Conservation (phyloP, 2,113 vertebrate species). For the Gasterosteus nipponicus region DNA sequence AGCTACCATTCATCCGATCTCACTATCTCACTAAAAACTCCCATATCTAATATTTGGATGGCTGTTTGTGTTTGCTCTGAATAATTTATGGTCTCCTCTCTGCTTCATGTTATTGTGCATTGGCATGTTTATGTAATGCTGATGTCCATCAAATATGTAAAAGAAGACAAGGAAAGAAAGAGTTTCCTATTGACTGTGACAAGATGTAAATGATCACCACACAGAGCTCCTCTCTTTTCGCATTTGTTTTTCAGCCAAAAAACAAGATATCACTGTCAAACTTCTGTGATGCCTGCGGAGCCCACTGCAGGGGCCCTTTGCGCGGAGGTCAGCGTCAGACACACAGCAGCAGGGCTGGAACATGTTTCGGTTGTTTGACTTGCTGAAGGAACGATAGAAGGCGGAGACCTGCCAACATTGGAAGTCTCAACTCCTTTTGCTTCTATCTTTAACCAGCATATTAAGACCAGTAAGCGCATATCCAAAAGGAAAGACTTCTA, state of each 20-base stretch:
- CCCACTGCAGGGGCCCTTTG: not conserved
- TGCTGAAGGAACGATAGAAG: slow-evolving; percentile 3
- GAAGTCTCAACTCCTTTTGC: slow-evolving; percentile 6
- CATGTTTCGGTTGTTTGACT: not conserved
- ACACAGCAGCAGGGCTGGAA: slow-evolving; percentile 5
- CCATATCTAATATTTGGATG: slow-evolving; percentile 38
- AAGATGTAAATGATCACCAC: slow-evolving; percentile 36
- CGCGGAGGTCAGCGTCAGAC: slow-evolving; percentile 25
- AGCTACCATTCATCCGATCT: slow-evolving; percentile 19
- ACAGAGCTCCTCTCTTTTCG: not conserved
- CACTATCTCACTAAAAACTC: slow-evolving; percentile 27
- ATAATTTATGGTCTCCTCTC: slow-evolving; percentile 50
- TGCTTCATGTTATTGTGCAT: slow-evolving; percentile 44
- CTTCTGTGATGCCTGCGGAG: not conserved
- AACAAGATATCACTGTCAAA: slow-evolving; percentile 29
- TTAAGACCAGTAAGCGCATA: not conserved
- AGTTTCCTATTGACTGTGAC: slow-evolving; percentile 17
- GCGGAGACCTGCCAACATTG: not conserved
- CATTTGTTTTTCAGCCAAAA: slow-evolving; percentile 1
- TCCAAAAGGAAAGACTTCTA: slow-evolving; percentile 8
- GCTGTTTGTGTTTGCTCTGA: slow-evolving; percentile 55
- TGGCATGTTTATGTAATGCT: slow-evolving; percentile 59
- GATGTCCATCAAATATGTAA: slow-evolving; percentile 43
- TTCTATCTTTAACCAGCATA: not conserved
- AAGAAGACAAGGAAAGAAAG: not conserved